Base-by-base conservation (phyloP, 2,888 invertebrate species). In the Isoperla grammatica region DNA sequence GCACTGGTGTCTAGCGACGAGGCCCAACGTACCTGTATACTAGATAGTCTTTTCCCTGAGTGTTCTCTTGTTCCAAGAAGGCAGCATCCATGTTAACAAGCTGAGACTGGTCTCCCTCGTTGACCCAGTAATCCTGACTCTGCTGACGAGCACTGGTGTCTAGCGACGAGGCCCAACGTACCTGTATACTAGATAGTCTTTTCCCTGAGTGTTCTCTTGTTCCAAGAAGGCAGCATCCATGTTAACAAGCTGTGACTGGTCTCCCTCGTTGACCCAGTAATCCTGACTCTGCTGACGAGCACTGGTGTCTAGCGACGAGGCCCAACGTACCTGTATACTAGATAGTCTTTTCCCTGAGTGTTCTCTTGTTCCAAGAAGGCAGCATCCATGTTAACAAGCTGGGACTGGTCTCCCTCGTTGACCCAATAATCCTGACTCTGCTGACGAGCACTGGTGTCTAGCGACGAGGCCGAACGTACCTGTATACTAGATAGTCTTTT, bases 361-460 rank as follows among this genome's bases (percentile, higher is more conserved):
- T 72, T 13, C 8, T 69, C 70, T 60, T 74, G 72, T 40, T 73
- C 69, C 61, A 91, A 79, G 72, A 92, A 90, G 0, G 91, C 87
- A 75, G 88, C 88, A 65, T 93, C 92, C 72, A 91, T 79, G 64
- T 88, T 87, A 8, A 82, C 76, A 57, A 94, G 75, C 64, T 87
- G 86, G 0, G 87, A 81, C n/a, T 87, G 87, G 73, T 95, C 95
- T 0, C 77, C 83, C 68, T 92, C 90, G 72, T 93, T 94, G 0
- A 84, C 76, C 90, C 92, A 94, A 67, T 84, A 85, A 23, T 86
- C 87, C 0, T 85, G 83, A 0, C 83, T 80, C 56, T 84, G 83
- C 70, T 89, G 87, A 59, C 83, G 83, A 0, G 89, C 87, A 49
- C 92, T 90, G 19, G 90, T 83, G 71, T 90, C n/a, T n/a, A n/a